Evolutionary conservation across 2,888 invertebrate species (phyloP), one percentile per base, ranked within the genome.

Genomic region (Idaea aversata): DNA sequence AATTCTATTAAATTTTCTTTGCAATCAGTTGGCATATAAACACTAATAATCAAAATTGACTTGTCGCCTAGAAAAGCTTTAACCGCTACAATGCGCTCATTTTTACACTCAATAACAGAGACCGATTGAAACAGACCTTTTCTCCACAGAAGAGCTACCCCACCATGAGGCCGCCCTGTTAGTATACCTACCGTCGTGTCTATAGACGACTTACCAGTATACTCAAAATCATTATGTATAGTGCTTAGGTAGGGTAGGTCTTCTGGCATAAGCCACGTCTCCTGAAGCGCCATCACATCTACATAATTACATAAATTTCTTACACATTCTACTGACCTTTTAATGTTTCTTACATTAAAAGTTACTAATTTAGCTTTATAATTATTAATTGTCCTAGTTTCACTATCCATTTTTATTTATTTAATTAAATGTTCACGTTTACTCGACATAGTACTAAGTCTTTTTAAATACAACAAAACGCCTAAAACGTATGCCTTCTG

Each of bases 21-120:
- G 5, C 38, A 16, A 16, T 74, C 70, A 1, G 72, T 75, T 0
- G 77, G 77, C 76, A 78, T 75, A 38, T 77, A 78, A 3, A 75
- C 73, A 47, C 62, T 66, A 5, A 75, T 61, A 4, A 77, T 62
- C 47, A 76, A 6, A 25, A 77, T 59, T 0, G 62, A 57, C 0
- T 68, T 61, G 25, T 67, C 67, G 1, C 57, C 35, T 2, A 65
- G n/a, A 2, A 15, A n/a, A 3, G 70, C 57, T 66, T 70, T 71
- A 5, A 68, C 59, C 7, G 68, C 70, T 16, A 59, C 58, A 13
- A 70, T n/a, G 15, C 76, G 70, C 34, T 57, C 63, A 68, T 67
- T 74, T 13, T 61, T 34, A 63, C 76, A 75, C 57, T 65, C 16
- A 15, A 79, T 57, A 2, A 76, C 65, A 0, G 69, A 61, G 6